Conservation (phyloP, 2,113 vertebrate species). For the Crotalus horridus region DNA sequence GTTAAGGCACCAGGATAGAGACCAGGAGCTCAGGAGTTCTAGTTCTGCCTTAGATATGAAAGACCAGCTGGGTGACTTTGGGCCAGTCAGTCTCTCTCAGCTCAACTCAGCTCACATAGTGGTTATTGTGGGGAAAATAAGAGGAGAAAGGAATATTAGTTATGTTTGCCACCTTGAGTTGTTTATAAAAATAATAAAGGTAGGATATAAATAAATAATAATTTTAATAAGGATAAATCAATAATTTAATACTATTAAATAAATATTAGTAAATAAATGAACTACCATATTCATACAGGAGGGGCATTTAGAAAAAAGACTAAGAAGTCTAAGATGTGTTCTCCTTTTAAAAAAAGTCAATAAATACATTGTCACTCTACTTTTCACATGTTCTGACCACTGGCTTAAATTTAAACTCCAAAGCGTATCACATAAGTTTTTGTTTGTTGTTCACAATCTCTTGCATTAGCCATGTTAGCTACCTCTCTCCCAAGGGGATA, state of each 20-base stretch:
- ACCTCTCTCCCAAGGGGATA: background rate
- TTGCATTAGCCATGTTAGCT: slow-evolving; percentile 4
- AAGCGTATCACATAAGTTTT: background rate
- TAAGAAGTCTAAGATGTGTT: background rate
- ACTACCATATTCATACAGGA: background rate
- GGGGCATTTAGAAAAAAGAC: background rate
- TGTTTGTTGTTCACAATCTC: slow-evolving; percentile 12
- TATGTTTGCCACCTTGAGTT: background rate
- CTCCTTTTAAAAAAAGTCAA: background rate
- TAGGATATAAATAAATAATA: background rate
- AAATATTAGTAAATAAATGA: background rate
- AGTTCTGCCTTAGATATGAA: background rate
- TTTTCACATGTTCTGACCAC: background rate
- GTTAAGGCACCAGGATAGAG: background rate
- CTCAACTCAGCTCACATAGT: background rate
- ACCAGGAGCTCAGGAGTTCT: background rate
- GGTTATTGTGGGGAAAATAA: background rate
- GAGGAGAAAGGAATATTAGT: background rate
- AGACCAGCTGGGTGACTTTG: background rate
- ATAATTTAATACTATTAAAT: background rate
- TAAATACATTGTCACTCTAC: background rate
- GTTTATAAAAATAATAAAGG: background rate
- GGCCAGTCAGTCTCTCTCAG: background rate
- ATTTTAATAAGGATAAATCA: background rate
- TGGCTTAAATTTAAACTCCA: background rate